Base-by-base conservation (phyloP, 2,888 invertebrate species). In the Amblyjoppa proteus region DNA sequence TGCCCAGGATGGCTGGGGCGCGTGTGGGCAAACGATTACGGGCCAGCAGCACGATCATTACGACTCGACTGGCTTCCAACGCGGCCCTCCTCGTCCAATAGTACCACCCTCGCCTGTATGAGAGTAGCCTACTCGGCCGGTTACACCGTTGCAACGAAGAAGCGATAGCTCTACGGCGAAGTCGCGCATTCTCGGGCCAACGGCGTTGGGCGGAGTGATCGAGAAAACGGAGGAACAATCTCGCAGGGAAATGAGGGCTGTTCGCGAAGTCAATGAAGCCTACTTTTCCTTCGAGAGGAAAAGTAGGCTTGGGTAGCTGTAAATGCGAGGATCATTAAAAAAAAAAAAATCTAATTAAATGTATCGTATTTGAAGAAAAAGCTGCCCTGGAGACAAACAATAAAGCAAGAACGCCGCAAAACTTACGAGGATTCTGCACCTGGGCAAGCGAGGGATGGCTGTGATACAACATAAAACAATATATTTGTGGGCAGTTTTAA, bases 1-100 rank as follows among this genome's bases (percentile, higher is more conserved):
- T 78, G 41, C 68, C 68, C 49, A 31, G 78, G 74, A 74, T 71
- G 51, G 66, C 73, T 58, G 53, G 49, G 74, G 75, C 85, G 81
- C 85, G 82, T 85, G 85, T 79, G 82, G 85, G 56, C 85, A 82
- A 82, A 79, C 81, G 85, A 85, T 85, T 85, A 85, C 85, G 61
- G 68, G 74, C 7, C 56, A 81, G 74, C 77, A 78, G 84, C 84
- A 85, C 85, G 82, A 85, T 85, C 85, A 85, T 85, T 85, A 85
- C 85, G 85, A 79, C 79, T 85, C 78, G 78, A 79, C 82, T 74
- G 56, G 78, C 78, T 85, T 71, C 85, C 75, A 85, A 49, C 64
- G 75, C 58, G 20, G 11, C 58, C 58, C 58, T 25, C 4, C 69
- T 82, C 78, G 49, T 66, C 70, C 70, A 82, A 82, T 79, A 85